Conservation (phyloP, 2,113 vertebrate genomes). For the Dunckerocampus dactyliophorus region DNA sequence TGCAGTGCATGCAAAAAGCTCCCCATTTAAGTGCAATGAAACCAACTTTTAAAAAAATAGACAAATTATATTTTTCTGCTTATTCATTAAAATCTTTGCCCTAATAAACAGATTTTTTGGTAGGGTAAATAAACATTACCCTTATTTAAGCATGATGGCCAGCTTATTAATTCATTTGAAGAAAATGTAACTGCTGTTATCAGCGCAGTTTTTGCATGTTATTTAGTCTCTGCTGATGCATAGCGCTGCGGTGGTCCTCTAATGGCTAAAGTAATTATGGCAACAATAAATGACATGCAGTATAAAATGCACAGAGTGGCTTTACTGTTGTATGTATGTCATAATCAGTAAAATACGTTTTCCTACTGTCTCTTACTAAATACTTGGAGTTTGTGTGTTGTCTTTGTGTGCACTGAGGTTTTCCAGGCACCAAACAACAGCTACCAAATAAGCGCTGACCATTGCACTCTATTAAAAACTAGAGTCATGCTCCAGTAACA, state of each 20-base stretch:
- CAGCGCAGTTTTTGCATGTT: not conserved
- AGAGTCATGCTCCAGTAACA: not conserved
- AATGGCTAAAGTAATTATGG: not conserved
- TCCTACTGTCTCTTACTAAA: no score
- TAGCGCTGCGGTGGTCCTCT: not conserved
- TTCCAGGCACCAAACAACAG: not conserved
- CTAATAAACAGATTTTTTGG: conserved; percentile 1
- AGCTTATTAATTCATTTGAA: not conserved
- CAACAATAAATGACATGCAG: not conserved
- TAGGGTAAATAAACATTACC: not conserved
- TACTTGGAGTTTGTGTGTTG: not conserved
- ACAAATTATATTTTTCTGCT: not conserved
- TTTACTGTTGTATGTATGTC: no score
- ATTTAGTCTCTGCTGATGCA: not conserved
- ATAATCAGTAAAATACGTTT: no score
- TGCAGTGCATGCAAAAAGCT: no score
- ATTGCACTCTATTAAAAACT: not conserved
- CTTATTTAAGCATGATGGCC: not conserved
- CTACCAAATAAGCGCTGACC: not conserved
- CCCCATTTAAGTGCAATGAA: not conserved
- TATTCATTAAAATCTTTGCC: conserved; percentile 5
- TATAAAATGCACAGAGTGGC: not conserved
- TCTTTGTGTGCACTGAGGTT: not conserved
- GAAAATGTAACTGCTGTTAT: not conserved
- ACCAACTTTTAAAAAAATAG: not conserved